These are phyloP conservation scores for Spizella passerina DNA, from an alignment of 2,797 vertebrate species.

Conservation along the genomic window DNA sequence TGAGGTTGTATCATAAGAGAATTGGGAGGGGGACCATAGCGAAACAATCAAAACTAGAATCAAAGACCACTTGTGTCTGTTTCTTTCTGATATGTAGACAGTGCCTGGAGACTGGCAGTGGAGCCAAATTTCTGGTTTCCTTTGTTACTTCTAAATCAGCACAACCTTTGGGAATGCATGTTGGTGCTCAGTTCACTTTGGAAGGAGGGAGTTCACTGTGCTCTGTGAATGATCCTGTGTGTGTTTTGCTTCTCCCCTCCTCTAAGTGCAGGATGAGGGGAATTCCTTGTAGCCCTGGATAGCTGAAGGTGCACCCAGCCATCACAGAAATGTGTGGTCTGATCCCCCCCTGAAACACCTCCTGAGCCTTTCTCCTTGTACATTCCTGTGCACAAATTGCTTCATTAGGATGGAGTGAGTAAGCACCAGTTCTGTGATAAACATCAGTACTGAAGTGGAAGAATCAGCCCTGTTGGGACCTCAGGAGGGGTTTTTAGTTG, in stretches of 20 bases:
- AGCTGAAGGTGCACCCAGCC: background rate
- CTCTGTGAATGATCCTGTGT: background rate
- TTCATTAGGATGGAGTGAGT: background rate
- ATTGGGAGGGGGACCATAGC: accelerated
- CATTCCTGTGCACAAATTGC: background rate
- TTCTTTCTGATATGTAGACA: background rate
- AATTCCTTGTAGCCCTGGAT: background rate
- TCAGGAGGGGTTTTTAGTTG: background rate
- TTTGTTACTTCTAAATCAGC: background rate
- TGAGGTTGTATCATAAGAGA: background rate
- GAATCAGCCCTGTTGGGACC: background rate
- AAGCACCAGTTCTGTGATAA: background rate
- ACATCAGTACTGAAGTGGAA: background rate
- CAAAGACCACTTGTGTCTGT: background rate
- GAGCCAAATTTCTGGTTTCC: background rate
- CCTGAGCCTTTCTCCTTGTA: background rate
- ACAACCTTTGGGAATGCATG: background rate
- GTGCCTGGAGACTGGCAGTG: background rate
- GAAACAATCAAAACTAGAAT: background rate
- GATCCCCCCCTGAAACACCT: background rate
- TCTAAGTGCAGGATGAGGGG: background rate
- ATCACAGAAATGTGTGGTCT: background rate
- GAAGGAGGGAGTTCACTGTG: background rate
- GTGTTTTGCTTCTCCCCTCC: background rate
- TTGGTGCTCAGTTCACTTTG: background rate